Base-by-base conservation (phyloP, 2,888 invertebrate genomes). In the Pantelozetes paolii region DNA sequence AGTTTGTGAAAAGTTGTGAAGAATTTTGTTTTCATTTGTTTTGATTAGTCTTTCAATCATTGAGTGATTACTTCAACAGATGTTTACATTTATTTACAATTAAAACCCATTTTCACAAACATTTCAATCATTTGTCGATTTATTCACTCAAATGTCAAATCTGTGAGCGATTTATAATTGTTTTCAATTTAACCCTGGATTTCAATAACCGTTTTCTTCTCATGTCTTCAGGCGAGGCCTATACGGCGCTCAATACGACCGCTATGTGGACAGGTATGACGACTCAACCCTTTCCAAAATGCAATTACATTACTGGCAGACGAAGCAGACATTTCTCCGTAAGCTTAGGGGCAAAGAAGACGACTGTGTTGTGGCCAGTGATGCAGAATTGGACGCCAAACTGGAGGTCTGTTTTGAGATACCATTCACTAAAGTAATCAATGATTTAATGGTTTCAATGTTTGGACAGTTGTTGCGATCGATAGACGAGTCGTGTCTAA, bases 291-390 rank as follows among this genome's bases (percentile, higher is more conserved):
- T 82, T 0, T 71, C 69, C 59, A 76, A 48, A 77, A 77, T 69
- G 85, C 86, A 26, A 79, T 86, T 9, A 82, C 86, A 95, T 79
- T 98, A 93, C 84, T 99, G 97, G 97, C 91, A 97, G 74, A 97
- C 98, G 9, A 98, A 97, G 82, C 97, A 97, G 84, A 90, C 92
- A 75, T 90, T 98, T 64, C 88, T 93, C 78, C 87, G 92, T 80
- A 96, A 94, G 84, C 85, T 98, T 71, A 96, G 96, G 42, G 91
- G 92, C 79, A 97, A 97, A 85, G 97, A 99, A 84, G 99, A 99
- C 82, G 95, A 95, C 78, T 94, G 94, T 84, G 89, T 99, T 78
- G 89, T 96, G 30, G 90, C 97, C 18, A 96, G 96, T 0, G 99
- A 99, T 84, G 91, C 95, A 0, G 94, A 96, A 81, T 85, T 99